Conservation (phyloP, 2,113 vertebrate genomes). For the Misgurnus anguillicaudatus region DNA sequence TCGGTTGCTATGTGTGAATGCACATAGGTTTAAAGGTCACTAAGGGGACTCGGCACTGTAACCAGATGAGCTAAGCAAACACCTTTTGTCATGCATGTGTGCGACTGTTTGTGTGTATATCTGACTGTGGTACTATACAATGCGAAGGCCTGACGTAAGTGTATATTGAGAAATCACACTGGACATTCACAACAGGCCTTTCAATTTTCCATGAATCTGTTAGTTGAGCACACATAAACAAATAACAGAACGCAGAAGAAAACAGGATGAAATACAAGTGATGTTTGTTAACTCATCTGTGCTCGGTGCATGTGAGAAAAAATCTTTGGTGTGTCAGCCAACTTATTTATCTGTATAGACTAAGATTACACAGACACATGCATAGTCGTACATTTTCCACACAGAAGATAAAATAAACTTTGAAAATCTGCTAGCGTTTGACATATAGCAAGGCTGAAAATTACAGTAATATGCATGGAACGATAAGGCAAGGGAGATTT, state of each 20-base stretch:
- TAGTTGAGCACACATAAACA: constrained; percentile 13
- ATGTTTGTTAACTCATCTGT: neutral
- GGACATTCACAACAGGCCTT: constrained; percentile 26
- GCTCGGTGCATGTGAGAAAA: constrained; percentile 14
- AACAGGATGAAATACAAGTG: neutral
- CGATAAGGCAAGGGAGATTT: neutral
- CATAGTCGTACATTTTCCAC: neutral
- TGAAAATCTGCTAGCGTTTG: neutral
- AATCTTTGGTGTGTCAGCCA: neutral
- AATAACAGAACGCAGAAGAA: constrained; percentile 20
- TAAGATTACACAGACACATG: neutral
- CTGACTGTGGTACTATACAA: neutral
- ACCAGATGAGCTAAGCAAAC: neutral
- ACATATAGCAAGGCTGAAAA: neutral
- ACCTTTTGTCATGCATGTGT: constrained; percentile 28
- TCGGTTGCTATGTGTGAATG: neutral
- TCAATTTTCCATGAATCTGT: constrained; percentile 26
- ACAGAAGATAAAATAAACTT: neutral
- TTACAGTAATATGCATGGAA: neutral
- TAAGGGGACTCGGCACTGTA: neutral
- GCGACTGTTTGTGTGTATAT: constrained; percentile 4
- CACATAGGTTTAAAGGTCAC: constrained; percentile 3
- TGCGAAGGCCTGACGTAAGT: neutral
- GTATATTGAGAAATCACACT: constrained; percentile 19
- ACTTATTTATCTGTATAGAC: neutral